These are phyloP conservation scores for Diceros bicornis DNA, from an alignment of 2,797 vertebrate species.

Conservation along the genomic window DNA sequence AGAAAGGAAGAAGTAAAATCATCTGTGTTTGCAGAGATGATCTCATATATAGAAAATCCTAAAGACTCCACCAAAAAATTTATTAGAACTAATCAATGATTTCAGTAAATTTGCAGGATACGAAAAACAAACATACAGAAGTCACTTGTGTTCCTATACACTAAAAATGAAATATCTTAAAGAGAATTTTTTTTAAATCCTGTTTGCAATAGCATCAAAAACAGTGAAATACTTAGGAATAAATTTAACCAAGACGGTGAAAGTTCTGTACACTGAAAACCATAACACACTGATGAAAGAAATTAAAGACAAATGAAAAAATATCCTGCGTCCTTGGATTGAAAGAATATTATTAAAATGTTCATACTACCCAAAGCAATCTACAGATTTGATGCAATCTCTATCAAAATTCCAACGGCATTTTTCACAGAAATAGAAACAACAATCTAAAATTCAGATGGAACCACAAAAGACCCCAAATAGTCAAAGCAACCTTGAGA, in stretches of 20 bases:
- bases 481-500: not conserved
- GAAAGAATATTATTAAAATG: not conserved
- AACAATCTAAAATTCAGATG: not conserved
- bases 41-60: not conserved
- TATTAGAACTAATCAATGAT: not conserved
- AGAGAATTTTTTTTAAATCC: not conserved
- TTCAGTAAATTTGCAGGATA: not conserved
- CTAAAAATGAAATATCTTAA: not conserved
- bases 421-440: not conserved
- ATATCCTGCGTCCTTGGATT: not conserved
- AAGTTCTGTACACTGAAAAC: not conserved
- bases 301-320: not conserved
- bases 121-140: not conserved
- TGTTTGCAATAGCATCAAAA: not conserved
- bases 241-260: not conserved
- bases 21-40: not conserved
- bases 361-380: not conserved
- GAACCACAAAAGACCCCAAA: not conserved
- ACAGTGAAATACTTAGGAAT: not conserved
- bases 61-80: not conserved
- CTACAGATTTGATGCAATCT: not conserved
- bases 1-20: not conserved
- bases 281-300: not conserved
- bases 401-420: not conserved
- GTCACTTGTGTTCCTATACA: not conserved